A percentile compares a stretch with the other conserved stretches of the same genome.
phyloP scores from a whole-genome alignment of 2,113 vertebrate species.

The Xenus cinereus region DNA sequence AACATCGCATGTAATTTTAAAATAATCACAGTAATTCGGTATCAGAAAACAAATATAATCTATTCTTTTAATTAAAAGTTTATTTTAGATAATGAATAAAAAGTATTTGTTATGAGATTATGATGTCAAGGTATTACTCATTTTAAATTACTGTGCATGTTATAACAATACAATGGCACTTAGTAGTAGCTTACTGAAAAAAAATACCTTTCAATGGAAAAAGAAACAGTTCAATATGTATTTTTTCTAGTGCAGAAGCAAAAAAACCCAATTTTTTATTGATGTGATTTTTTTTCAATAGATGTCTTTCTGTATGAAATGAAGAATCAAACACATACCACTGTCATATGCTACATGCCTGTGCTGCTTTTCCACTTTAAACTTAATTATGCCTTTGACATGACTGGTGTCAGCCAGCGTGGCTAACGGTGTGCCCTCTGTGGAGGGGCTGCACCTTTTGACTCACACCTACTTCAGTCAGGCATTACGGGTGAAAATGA shows the following conservation, averaged over 20 bases:
- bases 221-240: fast-evolving
- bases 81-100: slow-evolving; percentile 22
- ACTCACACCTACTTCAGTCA: background rate
- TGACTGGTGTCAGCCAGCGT: background rate
- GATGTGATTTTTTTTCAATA: background rate
- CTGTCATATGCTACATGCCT: background rate
- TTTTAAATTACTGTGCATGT: background rate
- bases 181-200: background rate
- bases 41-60: slow-evolving; percentile 27
- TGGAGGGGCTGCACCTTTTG: background rate
- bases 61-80: slow-evolving; percentile 55
- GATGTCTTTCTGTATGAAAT: background rate
- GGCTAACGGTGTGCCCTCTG: background rate
- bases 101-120: background rate
- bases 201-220: background rate
- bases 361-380: background rate
- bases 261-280: too few species aligned
- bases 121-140: slow-evolving; percentile 8
- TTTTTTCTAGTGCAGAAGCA: background rate
- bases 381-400: background rate
- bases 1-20: background rate
- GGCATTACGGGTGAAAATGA: background rate
- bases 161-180: background rate
- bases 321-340: background rate
- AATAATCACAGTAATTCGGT: background rate